Evolutionary conservation across 1,140 invertebrate species (phyloP).

Genomic region (Meteorus sp.): DNA sequence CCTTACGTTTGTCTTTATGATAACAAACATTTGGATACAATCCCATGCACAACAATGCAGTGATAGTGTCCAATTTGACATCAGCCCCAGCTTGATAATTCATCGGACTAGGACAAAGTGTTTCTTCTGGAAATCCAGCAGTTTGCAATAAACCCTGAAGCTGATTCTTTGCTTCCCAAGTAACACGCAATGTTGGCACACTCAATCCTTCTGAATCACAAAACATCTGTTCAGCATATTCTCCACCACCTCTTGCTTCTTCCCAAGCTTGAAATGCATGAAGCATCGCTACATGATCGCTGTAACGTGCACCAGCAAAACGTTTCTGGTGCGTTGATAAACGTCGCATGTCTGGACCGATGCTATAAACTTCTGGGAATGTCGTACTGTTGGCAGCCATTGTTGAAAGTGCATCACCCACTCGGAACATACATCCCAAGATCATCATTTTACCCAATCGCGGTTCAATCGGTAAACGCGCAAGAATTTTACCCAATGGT

Average conservation of each 20-base stretch:
- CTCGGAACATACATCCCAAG: constrained; percentile 81
- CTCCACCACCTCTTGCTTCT: constrained; percentile 72
- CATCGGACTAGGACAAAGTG: constrained; percentile 67
- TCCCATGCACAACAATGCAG: constrained; percentile 85
- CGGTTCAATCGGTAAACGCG: constrained; percentile 89
- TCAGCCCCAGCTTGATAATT: constrained; percentile 80
- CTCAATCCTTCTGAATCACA: constrained; percentile 91
- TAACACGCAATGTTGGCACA: constrained; percentile 84
- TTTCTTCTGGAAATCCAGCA: constrained; percentile 88
- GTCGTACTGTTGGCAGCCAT: constrained; percentile 93
- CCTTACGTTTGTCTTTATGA: constrained; percentile 94
- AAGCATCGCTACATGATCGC: constrained; percentile 94
- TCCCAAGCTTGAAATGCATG: constrained; percentile 92
- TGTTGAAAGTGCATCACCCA: constrained; percentile 86
- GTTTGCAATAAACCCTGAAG: constrained; percentile 80
- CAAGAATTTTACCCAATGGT: constrained; percentile 88
- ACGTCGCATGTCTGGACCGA: constrained; percentile 64
- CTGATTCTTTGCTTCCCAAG: constrained; percentile 91
- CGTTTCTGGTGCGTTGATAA: constrained; percentile 77
- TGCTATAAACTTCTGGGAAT: constrained; percentile 87
- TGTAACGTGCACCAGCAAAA: constrained; percentile 82
- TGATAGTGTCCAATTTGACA: constrained; percentile 80
- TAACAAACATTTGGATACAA: constrained; percentile 96
- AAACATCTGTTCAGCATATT: constrained; percentile 79
- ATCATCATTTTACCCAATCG: constrained; percentile 95